These are phyloP conservation scores for Callyntrura guangdongensis DNA, from an alignment of 2,888 invertebrate species.

Conservation along the genomic window DNA sequence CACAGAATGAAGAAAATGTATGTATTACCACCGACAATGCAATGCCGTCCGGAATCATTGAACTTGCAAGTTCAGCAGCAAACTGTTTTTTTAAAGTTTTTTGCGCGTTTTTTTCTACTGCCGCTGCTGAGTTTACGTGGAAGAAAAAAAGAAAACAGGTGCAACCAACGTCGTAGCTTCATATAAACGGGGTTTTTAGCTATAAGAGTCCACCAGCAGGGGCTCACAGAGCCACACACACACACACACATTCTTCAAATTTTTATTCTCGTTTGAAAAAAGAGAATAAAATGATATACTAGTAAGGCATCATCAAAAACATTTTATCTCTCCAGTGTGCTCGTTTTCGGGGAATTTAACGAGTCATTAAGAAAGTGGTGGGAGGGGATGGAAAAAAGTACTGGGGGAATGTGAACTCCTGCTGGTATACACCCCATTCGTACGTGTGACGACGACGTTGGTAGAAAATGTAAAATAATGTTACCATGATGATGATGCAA, in stretches of 20 bases:
- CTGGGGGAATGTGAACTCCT: conserved; percentile 65
- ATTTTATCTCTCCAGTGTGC: conserved; percentile 24
- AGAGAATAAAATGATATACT: not conserved
- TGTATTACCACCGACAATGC: not conserved
- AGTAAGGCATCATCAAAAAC: conserved; percentile 14
- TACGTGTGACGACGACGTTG: conserved; percentile 46
- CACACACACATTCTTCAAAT: conserved; percentile 16
- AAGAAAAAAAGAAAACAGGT: conserved; percentile 62
- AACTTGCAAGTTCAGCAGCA: conserved; percentile 66
- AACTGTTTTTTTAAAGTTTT: conserved; percentile 14
- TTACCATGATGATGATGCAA: conserved; percentile 31
- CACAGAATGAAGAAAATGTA: conserved; percentile 23
- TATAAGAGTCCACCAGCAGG: conserved; percentile 60
- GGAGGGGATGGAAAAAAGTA: conserved; percentile 51
- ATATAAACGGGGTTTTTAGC: conserved; percentile 3
- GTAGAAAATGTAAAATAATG: conserved; percentile 1
- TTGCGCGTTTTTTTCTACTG: conserved; percentile 27
- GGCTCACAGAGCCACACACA: conserved; percentile 59
- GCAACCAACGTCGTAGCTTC: not conserved
- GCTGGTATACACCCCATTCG: conserved; percentile 35
- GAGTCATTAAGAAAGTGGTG: conserved; percentile 64
- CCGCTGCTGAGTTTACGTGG: not conserved
- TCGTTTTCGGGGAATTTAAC: conserved; percentile 67
- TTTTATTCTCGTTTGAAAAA: conserved; percentile 1
- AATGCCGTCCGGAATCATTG: conserved; percentile 58